Percentiles rank a stretch among this genome's conserved stretches.
Conservation (phyloP, 2,113 vertebrate genomes). For the Dissostichus mawsoni region DNA sequence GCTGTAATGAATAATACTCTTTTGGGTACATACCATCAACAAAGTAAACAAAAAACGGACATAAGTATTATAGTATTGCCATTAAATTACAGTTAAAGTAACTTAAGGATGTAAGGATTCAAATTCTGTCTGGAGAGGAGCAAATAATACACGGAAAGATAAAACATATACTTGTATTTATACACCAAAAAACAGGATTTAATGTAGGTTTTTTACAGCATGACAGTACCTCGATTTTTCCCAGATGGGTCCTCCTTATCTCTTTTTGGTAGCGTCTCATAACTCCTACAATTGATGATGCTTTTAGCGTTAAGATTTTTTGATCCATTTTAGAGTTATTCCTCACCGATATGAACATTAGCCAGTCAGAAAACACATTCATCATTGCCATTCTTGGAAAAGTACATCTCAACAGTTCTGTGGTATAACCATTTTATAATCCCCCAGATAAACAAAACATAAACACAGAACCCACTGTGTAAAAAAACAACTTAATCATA, state of each 20-base stretch:
- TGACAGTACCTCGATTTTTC: conserved; percentile 18
- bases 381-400: conserved; percentile 40
- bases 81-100: not conserved
- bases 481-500: conserved; percentile 9
- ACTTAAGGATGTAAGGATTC: not conserved
- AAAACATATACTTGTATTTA: not conserved
- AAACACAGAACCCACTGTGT: not conserved
- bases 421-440: not conserved
- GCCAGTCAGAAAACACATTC: conserved; percentile 43
- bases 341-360: conserved; percentile 48
- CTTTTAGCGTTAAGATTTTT: conserved; percentile 42
- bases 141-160: conserved; percentile 8
- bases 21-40: not conserved
- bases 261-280: conserved; percentile 58
- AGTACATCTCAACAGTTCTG: conserved; percentile 19
- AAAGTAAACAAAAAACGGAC: not conserved
- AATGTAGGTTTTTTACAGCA: not conserved
- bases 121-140: conserved; percentile 4
- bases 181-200: not conserved
- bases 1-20: conserved; percentile 16
- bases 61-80: conserved; percentile 25
- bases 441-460: not conserved
- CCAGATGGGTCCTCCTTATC: conserved; percentile 37
- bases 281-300: conserved; percentile 57
- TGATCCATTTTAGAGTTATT: conserved; percentile 24